Conservation (phyloP, 2,888 invertebrate species). For the Philonicus albiceps region DNA sequence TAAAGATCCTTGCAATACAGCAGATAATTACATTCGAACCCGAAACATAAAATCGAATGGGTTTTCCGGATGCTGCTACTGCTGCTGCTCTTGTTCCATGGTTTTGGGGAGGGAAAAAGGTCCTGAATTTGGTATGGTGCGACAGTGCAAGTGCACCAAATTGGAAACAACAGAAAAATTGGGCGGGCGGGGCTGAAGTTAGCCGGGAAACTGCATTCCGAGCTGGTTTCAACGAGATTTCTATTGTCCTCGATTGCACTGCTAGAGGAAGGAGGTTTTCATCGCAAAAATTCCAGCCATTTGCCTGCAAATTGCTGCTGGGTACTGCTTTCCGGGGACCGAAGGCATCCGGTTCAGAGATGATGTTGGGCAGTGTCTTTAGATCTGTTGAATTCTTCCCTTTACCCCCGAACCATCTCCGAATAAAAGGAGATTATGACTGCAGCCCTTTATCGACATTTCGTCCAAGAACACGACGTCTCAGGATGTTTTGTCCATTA, state of each 20-base stretch:
- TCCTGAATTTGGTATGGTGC: background rate
- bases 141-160: background rate
- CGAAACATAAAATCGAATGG: slow-evolving; percentile 2
- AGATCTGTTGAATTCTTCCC: background rate
- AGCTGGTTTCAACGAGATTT: background rate
- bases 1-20: background rate
- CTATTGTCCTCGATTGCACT: background rate
- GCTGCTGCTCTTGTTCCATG: background rate
- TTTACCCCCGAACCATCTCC: background rate
- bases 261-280: slow-evolving; percentile 9
- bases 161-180: slow-evolving; percentile 17
- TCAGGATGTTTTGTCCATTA: background rate
- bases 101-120: background rate
- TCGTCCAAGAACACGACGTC: background rate
- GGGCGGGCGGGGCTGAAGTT: background rate
- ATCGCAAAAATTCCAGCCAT: slow-evolving; percentile 21
- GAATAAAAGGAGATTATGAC: slow-evolving; percentile 10
- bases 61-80: background rate
- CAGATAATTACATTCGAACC: slow-evolving; percentile 10
- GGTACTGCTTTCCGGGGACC: background rate
- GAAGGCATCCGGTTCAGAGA: background rate
- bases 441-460: background rate
- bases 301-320: slow-evolving; percentile 16
- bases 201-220: background rate
- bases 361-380: background rate